phyloP scores from a whole-genome alignment of 2,888 invertebrate species.

The Caenorhabditis plicata region DNA sequence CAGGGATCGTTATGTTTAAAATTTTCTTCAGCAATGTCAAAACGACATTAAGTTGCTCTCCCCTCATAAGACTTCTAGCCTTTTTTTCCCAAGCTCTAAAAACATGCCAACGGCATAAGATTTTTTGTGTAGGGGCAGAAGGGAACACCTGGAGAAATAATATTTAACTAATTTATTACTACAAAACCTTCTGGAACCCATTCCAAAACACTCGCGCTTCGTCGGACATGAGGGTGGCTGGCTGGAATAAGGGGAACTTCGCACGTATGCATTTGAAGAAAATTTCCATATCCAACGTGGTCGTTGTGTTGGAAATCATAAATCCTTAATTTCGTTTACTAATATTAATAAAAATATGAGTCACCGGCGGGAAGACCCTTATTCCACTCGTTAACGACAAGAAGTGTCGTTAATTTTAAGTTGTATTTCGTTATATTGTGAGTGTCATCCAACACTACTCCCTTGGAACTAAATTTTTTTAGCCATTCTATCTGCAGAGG shows the following conservation, averaged over 20 bases:
- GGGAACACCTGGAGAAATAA: background rate
- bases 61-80: background rate
- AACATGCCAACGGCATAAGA: constrained; percentile 9
- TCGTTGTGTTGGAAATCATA: background rate
- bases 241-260: background rate
- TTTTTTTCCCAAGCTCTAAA: constrained; percentile 9
- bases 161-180: background rate
- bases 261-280: constrained; percentile 1
- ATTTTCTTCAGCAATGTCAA: too few species aligned
- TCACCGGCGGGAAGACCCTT: constrained; percentile 14
- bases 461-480: background rate
- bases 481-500: background rate
- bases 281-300: background rate
- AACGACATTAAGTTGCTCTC: too few species aligned
- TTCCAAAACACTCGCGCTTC: constrained; percentile 8
- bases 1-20: too few species aligned
- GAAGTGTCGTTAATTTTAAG: constrained; percentile 9
- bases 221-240: constrained; percentile 5
- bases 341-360: background rate
- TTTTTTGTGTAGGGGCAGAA: background rate
- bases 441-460: constrained; percentile 12
- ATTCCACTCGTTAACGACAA: constrained; percentile 3
- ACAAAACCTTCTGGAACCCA: background rate
- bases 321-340: constrained; percentile 2
- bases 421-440: constrained; percentile 5